phyloP scores from a whole-genome alignment of 2,113 vertebrate species.

The Sturnus vulgaris region DNA sequence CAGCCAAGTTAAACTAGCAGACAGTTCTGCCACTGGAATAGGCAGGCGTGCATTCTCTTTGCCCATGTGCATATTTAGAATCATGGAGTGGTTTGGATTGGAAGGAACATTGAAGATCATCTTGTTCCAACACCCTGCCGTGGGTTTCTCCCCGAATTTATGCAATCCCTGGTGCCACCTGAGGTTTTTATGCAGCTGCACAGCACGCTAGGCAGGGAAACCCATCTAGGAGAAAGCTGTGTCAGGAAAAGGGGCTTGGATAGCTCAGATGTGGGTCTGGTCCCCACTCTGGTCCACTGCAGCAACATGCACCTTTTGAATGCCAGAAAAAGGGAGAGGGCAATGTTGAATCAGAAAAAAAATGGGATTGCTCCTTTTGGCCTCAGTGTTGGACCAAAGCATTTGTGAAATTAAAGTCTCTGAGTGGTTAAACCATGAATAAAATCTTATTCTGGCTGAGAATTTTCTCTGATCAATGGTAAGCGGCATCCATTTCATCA shows the following conservation, averaged over 20 bases:
- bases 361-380: background rate
- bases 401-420: background rate
- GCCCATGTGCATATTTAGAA: background rate
- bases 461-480: background rate
- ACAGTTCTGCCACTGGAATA: background rate
- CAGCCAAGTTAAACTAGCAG: background rate
- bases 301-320: background rate
- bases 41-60: background rate
- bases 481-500: background rate
- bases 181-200: background rate
- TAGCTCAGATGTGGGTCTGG: background rate
- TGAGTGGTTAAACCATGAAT: background rate
- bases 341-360: background rate
- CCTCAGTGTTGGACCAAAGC: background rate
- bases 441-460: background rate
- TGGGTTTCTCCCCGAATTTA: background rate
- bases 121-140: background rate
- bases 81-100: background rate
- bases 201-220: accelerated
- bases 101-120: background rate
- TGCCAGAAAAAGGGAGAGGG: background rate
- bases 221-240: background rate
- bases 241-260: background rate
- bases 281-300: background rate
- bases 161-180: background rate